A percentile compares a stretch with the other conserved stretches of the same genome.
phyloP scores from a whole-genome alignment of 2,113 vertebrate genomes.

The Athene cunicularia region DNA sequence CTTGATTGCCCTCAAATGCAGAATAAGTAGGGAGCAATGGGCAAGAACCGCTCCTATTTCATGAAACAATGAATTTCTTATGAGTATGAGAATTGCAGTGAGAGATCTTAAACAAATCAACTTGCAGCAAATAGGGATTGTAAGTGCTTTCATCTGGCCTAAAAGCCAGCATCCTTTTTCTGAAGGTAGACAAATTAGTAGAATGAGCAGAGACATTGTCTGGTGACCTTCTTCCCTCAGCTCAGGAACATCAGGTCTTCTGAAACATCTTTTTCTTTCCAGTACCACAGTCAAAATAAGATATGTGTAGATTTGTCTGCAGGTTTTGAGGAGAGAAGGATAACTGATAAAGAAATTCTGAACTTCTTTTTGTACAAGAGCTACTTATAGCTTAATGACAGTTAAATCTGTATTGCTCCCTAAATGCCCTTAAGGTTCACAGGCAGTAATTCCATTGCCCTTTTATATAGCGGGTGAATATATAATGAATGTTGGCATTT shows the following conservation, averaged over 20 bases:
- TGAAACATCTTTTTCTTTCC: neutral
- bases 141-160: neutral
- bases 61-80: slow-evolving; percentile 6
- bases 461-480: neutral
- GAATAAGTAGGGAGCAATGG: neutral
- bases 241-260: neutral
- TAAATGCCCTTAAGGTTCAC: neutral
- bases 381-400: neutral
- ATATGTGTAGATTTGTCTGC: neutral
- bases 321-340: neutral
- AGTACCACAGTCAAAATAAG: neutral
- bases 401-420: neutral
- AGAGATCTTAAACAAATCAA: neutral
- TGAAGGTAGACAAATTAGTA: neutral
- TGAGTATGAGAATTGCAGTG: neutral
- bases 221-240: neutral
- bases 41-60: neutral
- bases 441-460: neutral
- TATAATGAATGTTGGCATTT: neutral
- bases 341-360: neutral
- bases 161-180: neutral
- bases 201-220: neutral
- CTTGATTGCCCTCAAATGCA: neutral
- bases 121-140: neutral
- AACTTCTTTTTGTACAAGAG: neutral